Conservation (phyloP, 2,797 vertebrate species). For the Hybognathus amarus region DNA sequence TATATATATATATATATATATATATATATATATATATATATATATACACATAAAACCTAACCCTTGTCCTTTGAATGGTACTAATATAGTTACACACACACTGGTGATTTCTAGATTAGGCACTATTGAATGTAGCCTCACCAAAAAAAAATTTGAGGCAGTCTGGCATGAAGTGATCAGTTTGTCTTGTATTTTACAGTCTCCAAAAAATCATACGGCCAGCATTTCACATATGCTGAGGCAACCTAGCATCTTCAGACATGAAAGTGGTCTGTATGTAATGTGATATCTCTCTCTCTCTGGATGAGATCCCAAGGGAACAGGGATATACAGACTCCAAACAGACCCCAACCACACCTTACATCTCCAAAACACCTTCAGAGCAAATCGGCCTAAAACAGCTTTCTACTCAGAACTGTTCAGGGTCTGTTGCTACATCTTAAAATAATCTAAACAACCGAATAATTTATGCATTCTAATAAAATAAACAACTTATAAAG, state of each 20-base stretch:
- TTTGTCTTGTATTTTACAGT: not conserved
- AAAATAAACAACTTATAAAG: not conserved
- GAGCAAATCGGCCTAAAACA: not conserved
- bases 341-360: not conserved
- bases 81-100: not conserved
- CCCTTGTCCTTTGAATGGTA: not conserved
- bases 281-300: conserved; percentile 28
- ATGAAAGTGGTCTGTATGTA: conserved; percentile 21
- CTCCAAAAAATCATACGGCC: not conserved
- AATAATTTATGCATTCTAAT: not conserved
- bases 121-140: not conserved
- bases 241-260: conserved; percentile 9
- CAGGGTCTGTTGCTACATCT: not conserved
- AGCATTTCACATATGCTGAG: conserved; percentile 19
- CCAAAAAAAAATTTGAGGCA: conserved; percentile 10
- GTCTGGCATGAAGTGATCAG: not conserved
- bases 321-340: not conserved
- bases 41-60: no score
- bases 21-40: no score
- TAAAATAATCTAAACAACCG: not conserved
- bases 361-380: not conserved
- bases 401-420: not conserved
- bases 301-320: not conserved
- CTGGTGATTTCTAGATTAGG: conserved; percentile 10
- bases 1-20: no score